Conservation (phyloP, 1,140 invertebrate species). For the Conus betulinus region DNA sequence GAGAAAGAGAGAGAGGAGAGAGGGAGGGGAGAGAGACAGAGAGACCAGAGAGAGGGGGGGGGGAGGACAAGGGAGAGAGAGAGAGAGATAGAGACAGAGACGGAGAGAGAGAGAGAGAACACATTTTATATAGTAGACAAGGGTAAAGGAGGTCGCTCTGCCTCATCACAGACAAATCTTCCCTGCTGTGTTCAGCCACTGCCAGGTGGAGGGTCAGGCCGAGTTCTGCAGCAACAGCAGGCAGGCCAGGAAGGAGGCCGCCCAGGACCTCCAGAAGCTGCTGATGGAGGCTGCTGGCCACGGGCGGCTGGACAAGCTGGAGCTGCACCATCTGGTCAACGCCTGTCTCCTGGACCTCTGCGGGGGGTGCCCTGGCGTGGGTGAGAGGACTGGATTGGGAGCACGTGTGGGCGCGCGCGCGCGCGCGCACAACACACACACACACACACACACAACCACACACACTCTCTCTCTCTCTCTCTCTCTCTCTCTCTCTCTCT, state of each 20-base stretch:
- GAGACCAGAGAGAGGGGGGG: too few species aligned
- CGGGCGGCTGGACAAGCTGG: slow-evolving; percentile 12
- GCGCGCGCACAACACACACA: too few species aligned
- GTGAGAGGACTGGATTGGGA: slow-evolving; percentile 1
- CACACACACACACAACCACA: too few species aligned
- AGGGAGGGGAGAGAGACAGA: too few species aligned
- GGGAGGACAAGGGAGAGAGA: too few species aligned
- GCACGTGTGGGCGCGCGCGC: neutral
- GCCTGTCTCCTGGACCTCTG: slow-evolving; percentile 44
- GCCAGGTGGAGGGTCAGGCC: slow-evolving; percentile 6
- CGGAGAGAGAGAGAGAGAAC: too few species aligned
- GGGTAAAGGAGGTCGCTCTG: neutral
- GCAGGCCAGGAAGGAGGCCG: slow-evolving; percentile 7
- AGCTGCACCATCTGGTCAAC: slow-evolving; percentile 37
- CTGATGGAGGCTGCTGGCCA: slow-evolving; percentile 44
- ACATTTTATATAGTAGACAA: neutral
- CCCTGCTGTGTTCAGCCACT: slow-evolving; percentile 8
- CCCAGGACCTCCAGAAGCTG: slow-evolving; percentile 30
- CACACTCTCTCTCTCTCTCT: too few species aligned
- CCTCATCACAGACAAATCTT: neutral
- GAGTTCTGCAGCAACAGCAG: slow-evolving; percentile 19
- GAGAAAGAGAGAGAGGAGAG: too few species aligned
- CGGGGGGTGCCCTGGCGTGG: slow-evolving; percentile 46
- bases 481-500: too few species aligned
- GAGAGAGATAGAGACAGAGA: too few species aligned